Evolutionary conservation across 2,888 invertebrate genomes (phyloP).

Genomic region (Rotaria macrura): DNA sequence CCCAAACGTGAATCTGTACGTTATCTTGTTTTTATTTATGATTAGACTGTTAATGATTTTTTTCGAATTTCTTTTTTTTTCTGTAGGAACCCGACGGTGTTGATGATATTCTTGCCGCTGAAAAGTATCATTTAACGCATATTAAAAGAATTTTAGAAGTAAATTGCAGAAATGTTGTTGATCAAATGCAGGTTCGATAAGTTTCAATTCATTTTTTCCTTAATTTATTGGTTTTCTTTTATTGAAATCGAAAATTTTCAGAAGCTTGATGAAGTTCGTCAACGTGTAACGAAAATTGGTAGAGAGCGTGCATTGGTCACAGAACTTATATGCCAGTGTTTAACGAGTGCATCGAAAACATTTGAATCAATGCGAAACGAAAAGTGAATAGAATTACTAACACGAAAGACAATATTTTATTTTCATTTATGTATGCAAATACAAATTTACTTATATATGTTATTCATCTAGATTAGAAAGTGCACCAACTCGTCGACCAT

Average conservation of each 20-base stretch:
- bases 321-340: conserved; percentile 45
- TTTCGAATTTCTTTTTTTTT: conserved; percentile 16
- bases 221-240: too few relatives aligned
- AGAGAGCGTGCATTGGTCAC: conserved; percentile 46
- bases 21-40: background rate
- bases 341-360: conserved; percentile 36
- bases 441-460: background rate
- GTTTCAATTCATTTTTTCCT: background rate
- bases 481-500: too few relatives aligned
- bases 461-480: background rate
- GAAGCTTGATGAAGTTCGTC: conserved; percentile 42
- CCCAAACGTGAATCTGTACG: conserved; percentile 46
- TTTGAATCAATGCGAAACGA: conserved; percentile 22
- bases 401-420: too few relatives aligned
- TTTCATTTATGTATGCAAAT: too few relatives aligned
- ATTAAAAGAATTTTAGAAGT: conserved; percentile 39
- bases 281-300: conserved; percentile 42
- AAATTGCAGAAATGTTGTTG: background rate
- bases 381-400: conserved; percentile 7
- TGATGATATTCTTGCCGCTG: conserved; percentile 46
- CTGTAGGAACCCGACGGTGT: conserved; percentile 46
- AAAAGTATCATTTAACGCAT: conserved; percentile 44
- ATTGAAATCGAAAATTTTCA: conserved; percentile 30
- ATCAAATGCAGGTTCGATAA: conserved; percentile 9
- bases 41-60: background rate